Evolutionary conservation across 2,888 invertebrate species (phyloP), one percentile per base, ranked within the genome.

Genomic region (Achlya flavicornis): DNA sequence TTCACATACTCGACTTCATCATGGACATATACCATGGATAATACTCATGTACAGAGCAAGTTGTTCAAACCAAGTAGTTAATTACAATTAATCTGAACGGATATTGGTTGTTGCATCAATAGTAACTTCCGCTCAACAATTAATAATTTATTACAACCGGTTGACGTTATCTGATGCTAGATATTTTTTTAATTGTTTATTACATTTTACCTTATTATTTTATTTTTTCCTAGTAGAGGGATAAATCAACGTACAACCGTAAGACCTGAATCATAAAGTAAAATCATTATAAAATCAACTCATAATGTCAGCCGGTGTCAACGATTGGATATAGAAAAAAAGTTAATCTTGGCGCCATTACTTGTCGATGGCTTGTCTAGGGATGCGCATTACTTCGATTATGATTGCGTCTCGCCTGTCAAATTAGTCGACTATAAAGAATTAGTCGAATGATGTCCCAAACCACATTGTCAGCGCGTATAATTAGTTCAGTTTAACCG

Each of bases 381-480:
- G 73, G 78, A 81, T 68, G 81, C 65, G 77, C 77, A 77, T 78
- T 80, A 79, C 79, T 76, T 79, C 80, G 80, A 85, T 85, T 84
- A 84, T 76, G 79, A 83, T 80, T 80, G 79, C 75, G 78, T 76
- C 76, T 70, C 79, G 79, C 63, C 77, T 81, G 83, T 80, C 80
- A 74, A 76, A 80, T 53, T 53, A 53, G 53, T 53, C 19, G 53
- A 53, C 19, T 53, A 53, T 53, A 53, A 53, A 67, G 80, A 80
- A 86, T 87, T 79, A 82, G 80, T 83, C 76, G 77, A 79, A 74
- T 82, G 76, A 80, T 78, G 76, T 73, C 71, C 73, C 70, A 74
- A 85, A 82, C 77, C 73, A 77, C 78, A 79, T 75, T 83, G 87
- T 86, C 86, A 87, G 81, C 80, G 77, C 68, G 65, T 68, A 74